Evolutionary conservation across 2,888 invertebrate species (phyloP), one percentile per base, ranked within the genome.

Genomic region (Trilocha varians): DNA sequence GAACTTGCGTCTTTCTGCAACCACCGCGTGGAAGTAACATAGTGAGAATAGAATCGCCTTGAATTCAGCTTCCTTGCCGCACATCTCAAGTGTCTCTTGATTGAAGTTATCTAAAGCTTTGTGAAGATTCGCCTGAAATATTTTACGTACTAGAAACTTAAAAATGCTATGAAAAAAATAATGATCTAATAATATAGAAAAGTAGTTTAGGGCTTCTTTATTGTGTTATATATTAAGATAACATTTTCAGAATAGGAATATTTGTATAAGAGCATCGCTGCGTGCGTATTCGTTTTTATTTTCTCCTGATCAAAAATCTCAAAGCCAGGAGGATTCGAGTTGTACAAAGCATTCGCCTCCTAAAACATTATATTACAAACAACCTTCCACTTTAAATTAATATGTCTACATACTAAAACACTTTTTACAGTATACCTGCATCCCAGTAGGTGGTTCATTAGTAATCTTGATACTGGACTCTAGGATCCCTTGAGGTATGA

Each of bases 381-480:
- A 34, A 5, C 5, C 8, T 13, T 18, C 11, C 14, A 25, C 13
- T 8, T 32, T 32, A 32, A 32, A 32, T 32, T 8, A 11, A 6
- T 32, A 8, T 32, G 6, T 8, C 32, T 32, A 32, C 32, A 6
- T 32, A 8, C 32, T 32, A 11, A 32, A 8, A 8, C 9, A 32
- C 6, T 16, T 33, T 34, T 16, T 16, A 36, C 13, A 3, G 15
- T 18, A 18, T 48, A 83, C 86, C 72, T 91, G 88, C 96, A 98
- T 98, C 39, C 98, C 98, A 1, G 97, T 96, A 0, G 98, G 98
- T 0, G 98, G 97, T 74, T 98, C 98, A 66, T 98, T 98, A 3
- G 98, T 98, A 46, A 98, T 97, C 87, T 98, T 98, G 55, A 98
- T 98, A 11, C 97, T 96, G 0, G 96, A 94, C 72, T 98, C 97